These are phyloP conservation scores for Zeugodacus cucurbitae DNA, from an alignment of 1,140 invertebrate genomes.

Conservation along the genomic window DNA sequence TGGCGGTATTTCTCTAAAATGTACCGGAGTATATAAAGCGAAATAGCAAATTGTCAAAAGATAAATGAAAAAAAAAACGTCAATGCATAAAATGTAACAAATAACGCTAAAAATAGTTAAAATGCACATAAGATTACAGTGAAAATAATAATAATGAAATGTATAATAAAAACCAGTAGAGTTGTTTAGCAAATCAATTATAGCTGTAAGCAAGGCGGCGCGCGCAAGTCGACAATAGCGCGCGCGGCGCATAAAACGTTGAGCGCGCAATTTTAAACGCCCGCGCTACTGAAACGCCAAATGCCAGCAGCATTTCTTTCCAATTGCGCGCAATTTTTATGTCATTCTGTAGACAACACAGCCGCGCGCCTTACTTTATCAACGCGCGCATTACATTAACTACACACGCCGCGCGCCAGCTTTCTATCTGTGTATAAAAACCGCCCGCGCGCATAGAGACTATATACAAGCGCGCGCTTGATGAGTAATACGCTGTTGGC, in stretches of 20 bases:
- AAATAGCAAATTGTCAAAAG: neutral
- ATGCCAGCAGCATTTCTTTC: neutral
- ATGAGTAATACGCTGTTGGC: neutral
- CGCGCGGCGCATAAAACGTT: neutral
- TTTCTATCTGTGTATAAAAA: neutral
- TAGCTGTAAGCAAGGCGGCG: neutral
- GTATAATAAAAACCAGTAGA: neutral
- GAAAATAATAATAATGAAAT: neutral
- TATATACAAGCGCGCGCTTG: neutral
- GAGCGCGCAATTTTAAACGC: neutral
- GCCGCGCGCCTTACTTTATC: neutral
- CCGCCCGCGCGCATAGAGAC: neutral
- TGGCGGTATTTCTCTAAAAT: neutral
- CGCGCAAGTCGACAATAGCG: neutral
- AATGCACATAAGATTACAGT: neutral
- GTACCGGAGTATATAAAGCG: neutral
- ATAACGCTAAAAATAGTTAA: neutral
- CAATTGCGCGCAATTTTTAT: neutral
- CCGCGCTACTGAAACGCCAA: neutral
- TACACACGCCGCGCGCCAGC: neutral
- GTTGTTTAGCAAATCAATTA: neutral
- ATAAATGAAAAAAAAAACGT: neutral
- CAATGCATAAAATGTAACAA: neutral
- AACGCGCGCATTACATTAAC: too few species aligned
- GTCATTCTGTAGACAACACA: neutral